Conservation (phyloP, 2,113 vertebrate species). For the Eptatretus burgeri region DNA sequence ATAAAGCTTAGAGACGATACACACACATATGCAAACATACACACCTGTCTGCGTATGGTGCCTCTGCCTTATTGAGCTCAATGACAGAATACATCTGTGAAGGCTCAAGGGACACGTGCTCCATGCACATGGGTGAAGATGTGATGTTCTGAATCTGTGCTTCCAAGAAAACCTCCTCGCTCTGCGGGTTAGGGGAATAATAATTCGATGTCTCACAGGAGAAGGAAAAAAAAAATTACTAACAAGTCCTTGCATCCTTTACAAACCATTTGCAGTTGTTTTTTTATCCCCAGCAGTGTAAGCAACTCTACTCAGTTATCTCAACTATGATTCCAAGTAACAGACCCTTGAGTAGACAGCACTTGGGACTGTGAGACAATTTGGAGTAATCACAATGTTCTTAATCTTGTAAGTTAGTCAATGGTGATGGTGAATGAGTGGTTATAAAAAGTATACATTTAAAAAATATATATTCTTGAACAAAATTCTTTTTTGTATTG, state of each 20-base stretch:
- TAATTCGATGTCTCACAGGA: constrained; percentile 7
- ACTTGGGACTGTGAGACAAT: too few relatives aligned
- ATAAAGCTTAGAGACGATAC: too few relatives aligned
- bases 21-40: too few relatives aligned
- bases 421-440: too few relatives aligned
- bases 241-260: constrained; percentile 14
- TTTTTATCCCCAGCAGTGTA: not conserved
- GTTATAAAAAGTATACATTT: too few relatives aligned
- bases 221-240: not conserved
- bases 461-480: too few relatives aligned
- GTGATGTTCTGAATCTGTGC: constrained; percentile 99
- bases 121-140: constrained; percentile 96
- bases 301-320: not conserved
- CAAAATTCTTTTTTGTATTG: too few relatives aligned
- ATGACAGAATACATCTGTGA: constrained; percentile 88
- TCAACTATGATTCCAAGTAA: constrained; percentile 12
- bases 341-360: too few relatives aligned
- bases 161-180: constrained; percentile 91
- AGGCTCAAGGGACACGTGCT: constrained; percentile 84
- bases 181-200: constrained; percentile 22
- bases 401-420: too few relatives aligned
- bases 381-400: too few relatives aligned
- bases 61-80: constrained; percentile 32
- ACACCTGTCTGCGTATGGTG: too few relatives aligned
- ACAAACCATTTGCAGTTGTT: constrained; percentile 13